These are phyloP conservation scores for Busarellus nigricollis DNA, from an alignment of 2,797 vertebrate species.

Conservation along the genomic window DNA sequence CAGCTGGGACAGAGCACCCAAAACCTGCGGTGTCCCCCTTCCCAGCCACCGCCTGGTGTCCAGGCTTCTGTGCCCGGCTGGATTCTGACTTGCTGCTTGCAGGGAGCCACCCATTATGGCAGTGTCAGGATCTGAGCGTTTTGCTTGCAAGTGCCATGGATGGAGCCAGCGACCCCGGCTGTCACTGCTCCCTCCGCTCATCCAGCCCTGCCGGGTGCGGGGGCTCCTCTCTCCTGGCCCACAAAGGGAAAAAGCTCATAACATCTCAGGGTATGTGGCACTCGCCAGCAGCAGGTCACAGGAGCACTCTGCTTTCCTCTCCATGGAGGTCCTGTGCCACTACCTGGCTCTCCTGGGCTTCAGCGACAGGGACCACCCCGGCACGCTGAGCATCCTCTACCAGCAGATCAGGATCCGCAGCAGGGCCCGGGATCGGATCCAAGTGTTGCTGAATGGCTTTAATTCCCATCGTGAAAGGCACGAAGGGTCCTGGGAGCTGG, in stretches of 20 bases:
- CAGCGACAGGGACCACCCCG: not conserved
- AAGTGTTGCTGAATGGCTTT: not conserved
- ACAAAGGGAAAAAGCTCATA: not conserved
- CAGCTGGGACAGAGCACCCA: not conserved
- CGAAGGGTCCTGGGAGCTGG: not conserved
- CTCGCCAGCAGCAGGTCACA: not conserved
- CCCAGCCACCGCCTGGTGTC: not conserved
- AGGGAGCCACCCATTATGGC: fast-evolving
- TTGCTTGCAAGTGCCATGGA: not conserved
- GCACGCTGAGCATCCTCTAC: not conserved
- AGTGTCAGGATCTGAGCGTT: not conserved
- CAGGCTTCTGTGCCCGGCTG: not conserved
- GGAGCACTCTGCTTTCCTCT: not conserved
- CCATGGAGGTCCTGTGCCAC: not conserved
- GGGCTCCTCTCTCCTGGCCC: not conserved
- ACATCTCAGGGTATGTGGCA: not conserved
- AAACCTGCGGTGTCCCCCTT: not conserved
- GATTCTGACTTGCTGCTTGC: not conserved
- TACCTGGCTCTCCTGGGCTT: not conserved
- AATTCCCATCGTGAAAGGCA: fast-evolving
- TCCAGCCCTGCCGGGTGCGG: fast-evolving
- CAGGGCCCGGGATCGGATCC: not conserved
- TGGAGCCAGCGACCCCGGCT: not conserved
- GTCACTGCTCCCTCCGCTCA: fast-evolving
- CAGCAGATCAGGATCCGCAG: not conserved